Base-by-base conservation (phyloP, 2,113 vertebrate genomes). In the Oplegnathus fasciatus region DNA sequence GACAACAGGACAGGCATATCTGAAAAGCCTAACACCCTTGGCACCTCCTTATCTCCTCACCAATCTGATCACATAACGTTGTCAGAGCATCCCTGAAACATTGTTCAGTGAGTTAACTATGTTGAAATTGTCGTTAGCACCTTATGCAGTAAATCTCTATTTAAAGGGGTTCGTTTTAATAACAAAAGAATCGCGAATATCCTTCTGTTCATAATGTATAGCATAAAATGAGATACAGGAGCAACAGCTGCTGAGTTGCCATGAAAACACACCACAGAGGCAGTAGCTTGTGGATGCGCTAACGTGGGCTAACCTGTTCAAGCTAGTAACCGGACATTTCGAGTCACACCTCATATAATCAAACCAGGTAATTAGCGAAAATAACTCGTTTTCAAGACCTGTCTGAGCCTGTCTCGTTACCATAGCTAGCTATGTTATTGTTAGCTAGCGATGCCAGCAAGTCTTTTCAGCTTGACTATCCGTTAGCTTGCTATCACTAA, bases 251-350 rank as follows among this genome's bases (percentile, higher is more conserved):
- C 48, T 18, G 60, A 67, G 88, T 81, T 90, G 42, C 73, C 70
- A 92, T 76, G 78, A 90, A 89, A 84, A 90, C 88, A 91, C 9
- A 79, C 57, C 79, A 89, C 78, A 89, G 44, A 58, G 26, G 68
- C 82, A 73, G 80, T 6, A 79, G 87, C 77, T 64, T 81, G 64
- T 57, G 55, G 57, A 72, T 71, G 69, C 58, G 58, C 76, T 88
- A 75, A 74, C 32, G 32, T 28, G 37, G 18, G 75, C 70, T 79
- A 81, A 72, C 50, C 15, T 76, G 44, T 24, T 42, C 22, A 52
- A 44, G 64, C n/a, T 75, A 57, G 15, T 7, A 54, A 8, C 34
- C 18, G 9, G 9, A 20, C 22, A 74, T 46, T 72, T 37, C 9
- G 9, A 50, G 3, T 42, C 34, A 34, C 2, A 37, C 6, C 6